Conservation (phyloP, 2,797 vertebrate genomes). For the Pangasius djambal region DNA sequence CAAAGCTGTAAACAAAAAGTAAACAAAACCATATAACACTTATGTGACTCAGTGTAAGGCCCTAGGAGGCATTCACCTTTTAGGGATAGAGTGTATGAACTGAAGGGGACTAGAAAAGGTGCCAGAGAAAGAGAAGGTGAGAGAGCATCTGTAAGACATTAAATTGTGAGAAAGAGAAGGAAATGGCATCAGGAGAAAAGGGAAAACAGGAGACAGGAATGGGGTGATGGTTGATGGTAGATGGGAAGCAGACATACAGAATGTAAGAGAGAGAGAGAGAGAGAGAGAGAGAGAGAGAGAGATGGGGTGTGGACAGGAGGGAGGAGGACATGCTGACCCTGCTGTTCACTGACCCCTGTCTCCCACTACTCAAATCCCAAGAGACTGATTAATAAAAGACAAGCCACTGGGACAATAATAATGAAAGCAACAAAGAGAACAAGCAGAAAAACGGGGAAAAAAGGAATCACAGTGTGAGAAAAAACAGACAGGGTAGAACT, state of each 20-base stretch:
- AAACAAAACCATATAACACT: slow-evolving; percentile 25
- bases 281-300: slow-evolving; percentile 16
- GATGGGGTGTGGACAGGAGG: neutral
- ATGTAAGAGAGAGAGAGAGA: neutral
- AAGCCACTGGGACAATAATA: neutral
- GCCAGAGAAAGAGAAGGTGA: neutral
- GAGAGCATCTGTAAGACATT: slow-evolving; percentile 54
- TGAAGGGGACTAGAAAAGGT: neutral
- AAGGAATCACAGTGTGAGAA: slow-evolving; percentile 4
- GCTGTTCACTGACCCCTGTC: neutral
- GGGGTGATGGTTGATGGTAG: slow-evolving; percentile 3
- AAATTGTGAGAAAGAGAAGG: slow-evolving; percentile 20
- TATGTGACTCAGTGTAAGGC: neutral
- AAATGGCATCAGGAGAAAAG: slow-evolving; percentile 3
- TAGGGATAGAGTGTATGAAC: neutral
- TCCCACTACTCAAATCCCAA: slow-evolving; percentile 10
- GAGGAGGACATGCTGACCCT: neutral
- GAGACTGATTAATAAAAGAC: neutral
- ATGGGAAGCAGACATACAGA: neutral
- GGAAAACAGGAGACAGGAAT: slow-evolving; percentile 5
- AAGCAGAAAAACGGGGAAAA: neutral
- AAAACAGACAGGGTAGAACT: neutral
- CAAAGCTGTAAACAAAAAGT: slow-evolving; percentile 26
- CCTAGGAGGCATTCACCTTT: slow-evolving; percentile 1
- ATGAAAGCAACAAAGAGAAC: neutral